Conservation (phyloP, 2,888 invertebrate species). For the Serripes groenlandicus region DNA sequence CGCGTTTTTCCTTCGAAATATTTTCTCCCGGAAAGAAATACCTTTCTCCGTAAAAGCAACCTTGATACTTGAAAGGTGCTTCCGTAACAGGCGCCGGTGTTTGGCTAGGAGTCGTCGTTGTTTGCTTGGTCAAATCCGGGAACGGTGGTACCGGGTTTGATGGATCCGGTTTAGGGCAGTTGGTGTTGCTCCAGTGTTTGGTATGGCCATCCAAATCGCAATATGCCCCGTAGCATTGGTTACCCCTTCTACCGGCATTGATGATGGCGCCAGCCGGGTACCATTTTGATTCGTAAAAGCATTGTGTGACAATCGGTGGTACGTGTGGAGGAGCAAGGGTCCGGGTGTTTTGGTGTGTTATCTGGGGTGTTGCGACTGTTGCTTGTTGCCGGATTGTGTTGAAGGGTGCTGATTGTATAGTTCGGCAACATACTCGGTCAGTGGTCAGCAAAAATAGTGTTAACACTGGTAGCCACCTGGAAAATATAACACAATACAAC, state of each 20-base stretch:
- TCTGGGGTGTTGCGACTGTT: slow-evolving; percentile 18
- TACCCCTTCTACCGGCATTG: slow-evolving; percentile 37
- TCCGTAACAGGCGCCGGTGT: neutral
- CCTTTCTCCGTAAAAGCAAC: slow-evolving; percentile 47
- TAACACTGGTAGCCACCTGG: neutral
- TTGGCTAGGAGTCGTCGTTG: slow-evolving; percentile 1
- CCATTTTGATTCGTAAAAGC: slow-evolving; percentile 52
- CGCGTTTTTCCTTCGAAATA: slow-evolving; percentile 37
- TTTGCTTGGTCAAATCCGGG: slow-evolving; percentile 10
- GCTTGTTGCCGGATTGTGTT: slow-evolving; percentile 31
- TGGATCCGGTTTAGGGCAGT: slow-evolving; percentile 40
- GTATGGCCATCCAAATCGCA: slow-evolving; percentile 51
- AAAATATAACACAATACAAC: neutral
- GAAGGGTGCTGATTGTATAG: neutral
- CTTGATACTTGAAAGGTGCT: neutral
- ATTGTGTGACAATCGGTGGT: slow-evolving; percentile 39
- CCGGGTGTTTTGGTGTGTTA: neutral
- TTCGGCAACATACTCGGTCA: neutral
- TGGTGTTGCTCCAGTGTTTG: slow-evolving; percentile 56
- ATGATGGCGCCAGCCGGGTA: slow-evolving; percentile 56
- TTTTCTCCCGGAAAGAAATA: slow-evolving; percentile 59
- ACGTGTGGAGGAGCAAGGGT: neutral
- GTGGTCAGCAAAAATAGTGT: neutral
- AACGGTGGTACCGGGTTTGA: slow-evolving; percentile 32
- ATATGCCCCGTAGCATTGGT: slow-evolving; percentile 60